Percentiles rank a stretch among this genome's conserved stretches.
phyloP scores from a whole-genome alignment of 2,797 vertebrate species.

The Lophura swinhoii region DNA sequence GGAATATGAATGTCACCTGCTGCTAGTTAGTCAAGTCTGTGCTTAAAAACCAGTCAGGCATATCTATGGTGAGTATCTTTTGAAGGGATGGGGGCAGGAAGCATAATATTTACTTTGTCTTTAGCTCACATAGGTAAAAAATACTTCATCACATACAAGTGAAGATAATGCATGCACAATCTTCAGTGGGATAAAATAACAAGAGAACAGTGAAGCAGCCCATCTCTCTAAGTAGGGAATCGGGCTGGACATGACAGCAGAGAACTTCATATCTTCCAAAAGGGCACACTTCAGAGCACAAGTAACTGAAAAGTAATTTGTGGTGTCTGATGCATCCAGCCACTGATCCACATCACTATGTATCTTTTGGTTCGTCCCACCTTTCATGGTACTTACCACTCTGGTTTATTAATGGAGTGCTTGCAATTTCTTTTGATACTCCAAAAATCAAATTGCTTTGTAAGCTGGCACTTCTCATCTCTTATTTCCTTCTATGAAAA shows the following conservation, averaged over 20 bases:
- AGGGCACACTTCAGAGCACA: not conserved
- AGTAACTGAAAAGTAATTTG: not conserved
- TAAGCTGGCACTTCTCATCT: not conserved
- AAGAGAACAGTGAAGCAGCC: not conserved
- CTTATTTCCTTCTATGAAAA: not conserved
- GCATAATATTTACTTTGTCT: not conserved
- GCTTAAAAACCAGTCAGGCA: not conserved
- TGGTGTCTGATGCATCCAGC: not conserved
- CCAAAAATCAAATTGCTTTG: not conserved
- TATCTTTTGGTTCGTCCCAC: not conserved
- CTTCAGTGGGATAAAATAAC: not conserved
- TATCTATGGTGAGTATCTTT: not conserved
- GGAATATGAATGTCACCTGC: not conserved
- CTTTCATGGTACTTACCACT: not conserved
- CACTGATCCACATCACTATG: fast-evolving
- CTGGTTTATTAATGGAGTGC: not conserved
- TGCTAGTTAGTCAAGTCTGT: not conserved
- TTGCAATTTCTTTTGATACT: not conserved
- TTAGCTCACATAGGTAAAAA: not conserved
- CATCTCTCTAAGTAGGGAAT: not conserved
- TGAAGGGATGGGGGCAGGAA: not conserved
- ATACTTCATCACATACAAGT: not conserved
- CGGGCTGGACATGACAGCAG: not conserved
- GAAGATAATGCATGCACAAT: not conserved
- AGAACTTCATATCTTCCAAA: not conserved